These are phyloP conservation scores for Chymomyza procnemis DNA, from an alignment of 2,888 invertebrate genomes.

Conservation along the genomic window DNA sequence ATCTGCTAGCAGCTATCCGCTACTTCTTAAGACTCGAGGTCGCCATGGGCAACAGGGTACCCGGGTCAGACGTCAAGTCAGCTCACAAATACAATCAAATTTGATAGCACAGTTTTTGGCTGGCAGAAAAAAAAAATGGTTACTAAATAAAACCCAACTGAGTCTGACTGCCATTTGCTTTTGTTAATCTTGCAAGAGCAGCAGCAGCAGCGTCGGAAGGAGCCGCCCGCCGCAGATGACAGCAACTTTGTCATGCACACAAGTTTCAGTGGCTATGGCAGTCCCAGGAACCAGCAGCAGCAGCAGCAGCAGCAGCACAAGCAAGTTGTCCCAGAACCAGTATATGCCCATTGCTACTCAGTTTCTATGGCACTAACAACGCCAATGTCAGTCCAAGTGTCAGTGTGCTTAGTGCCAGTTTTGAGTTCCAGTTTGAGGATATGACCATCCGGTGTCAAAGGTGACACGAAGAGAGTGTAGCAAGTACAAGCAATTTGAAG, in stretches of 20 bases:
- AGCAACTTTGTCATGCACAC: conserved; percentile 23
- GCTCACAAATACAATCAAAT: conserved; percentile 20
- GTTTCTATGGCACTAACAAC: conserved; percentile 13
- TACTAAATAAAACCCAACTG: not conserved
- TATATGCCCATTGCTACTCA: conserved; percentile 7
- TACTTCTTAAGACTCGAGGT: conserved; percentile 48
- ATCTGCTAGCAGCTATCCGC: no score
- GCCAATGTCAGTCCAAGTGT: conserved; percentile 5
- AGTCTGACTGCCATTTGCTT: conserved; percentile 3
- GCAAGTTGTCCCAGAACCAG: conserved; percentile 15
- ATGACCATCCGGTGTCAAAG: conserved; percentile 53
- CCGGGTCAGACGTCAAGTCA: not conserved
- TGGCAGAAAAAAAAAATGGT: conserved; percentile 4
- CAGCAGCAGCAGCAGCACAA: not conserved
- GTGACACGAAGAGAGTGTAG: conserved; percentile 51
- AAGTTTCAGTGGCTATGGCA: not conserved
- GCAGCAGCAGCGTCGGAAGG: not conserved
- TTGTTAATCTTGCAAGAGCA: conserved; percentile 7
- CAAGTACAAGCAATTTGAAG: conserved; percentile 18
- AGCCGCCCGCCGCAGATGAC: not conserved
- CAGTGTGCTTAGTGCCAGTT: not conserved
- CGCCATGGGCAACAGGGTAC: conserved; percentile 2
- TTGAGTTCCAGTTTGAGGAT: not conserved
- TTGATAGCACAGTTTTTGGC: conserved; percentile 9
- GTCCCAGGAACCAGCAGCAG: not conserved